Evolutionary conservation across 2,888 invertebrate species (phyloP).

Genomic region (Diplazon laetatorius): DNA sequence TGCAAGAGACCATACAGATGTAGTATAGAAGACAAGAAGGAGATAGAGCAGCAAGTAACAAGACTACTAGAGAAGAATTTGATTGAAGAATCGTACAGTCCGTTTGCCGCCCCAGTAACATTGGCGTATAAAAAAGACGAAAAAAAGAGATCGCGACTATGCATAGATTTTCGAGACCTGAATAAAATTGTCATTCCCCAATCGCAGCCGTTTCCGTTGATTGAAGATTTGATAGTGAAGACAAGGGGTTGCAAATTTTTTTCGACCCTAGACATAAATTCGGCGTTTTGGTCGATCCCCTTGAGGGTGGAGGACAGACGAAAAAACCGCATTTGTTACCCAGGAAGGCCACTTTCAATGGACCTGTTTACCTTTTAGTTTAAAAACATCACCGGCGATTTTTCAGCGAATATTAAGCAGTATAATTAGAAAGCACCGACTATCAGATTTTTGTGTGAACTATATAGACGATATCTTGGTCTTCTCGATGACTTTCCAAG

Average conservation of each 20-base stretch:
- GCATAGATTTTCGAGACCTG: slow-evolving; percentile 40
- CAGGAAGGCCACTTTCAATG: slow-evolving; percentile 33
- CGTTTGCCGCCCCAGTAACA: slow-evolving; percentile 50
- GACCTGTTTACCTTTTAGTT: slow-evolving; percentile 33
- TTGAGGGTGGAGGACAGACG: slow-evolving; percentile 39
- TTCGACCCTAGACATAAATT: slow-evolving; percentile 43
- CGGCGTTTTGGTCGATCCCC: slow-evolving; percentile 46
- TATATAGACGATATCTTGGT: slow-evolving; percentile 49
- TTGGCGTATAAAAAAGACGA: slow-evolving; percentile 53
- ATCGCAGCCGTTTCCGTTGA: slow-evolving; percentile 44
- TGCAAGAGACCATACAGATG: slow-evolving; percentile 50
- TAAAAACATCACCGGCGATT: slow-evolving; percentile 43
- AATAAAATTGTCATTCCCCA: slow-evolving; percentile 45
- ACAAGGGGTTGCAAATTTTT: slow-evolving; percentile 46
- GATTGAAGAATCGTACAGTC: slow-evolving; percentile 51
- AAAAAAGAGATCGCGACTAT: slow-evolving; percentile 43
- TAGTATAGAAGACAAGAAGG: slow-evolving; percentile 45
- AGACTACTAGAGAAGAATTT: slow-evolving; percentile 38
- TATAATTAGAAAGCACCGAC: slow-evolving; percentile 38
- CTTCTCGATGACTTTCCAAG: slow-evolving; percentile 33
- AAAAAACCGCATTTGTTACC: slow-evolving; percentile 36
- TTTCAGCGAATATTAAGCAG: slow-evolving; percentile 45
- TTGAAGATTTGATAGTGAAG: slow-evolving; percentile 44
- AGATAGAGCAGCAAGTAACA: slow-evolving; percentile 45
- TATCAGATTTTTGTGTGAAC: slow-evolving; percentile 26